Base-by-base conservation (phyloP, 2,888 invertebrate genomes). In the Diabrotica balteata region DNA sequence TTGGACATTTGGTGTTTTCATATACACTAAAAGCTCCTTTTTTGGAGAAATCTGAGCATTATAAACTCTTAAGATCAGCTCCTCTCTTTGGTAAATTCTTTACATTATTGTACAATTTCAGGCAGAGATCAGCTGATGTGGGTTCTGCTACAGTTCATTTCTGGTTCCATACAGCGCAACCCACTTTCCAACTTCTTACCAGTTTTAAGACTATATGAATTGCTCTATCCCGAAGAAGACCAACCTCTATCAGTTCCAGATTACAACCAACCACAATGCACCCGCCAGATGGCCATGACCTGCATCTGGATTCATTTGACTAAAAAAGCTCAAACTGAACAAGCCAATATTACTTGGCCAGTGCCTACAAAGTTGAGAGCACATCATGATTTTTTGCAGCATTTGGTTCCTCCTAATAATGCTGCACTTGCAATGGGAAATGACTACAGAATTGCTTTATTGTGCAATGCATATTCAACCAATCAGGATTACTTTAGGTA, bases 271-370 rank as follows among this genome's bases (percentile, higher is more conserved):
- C 91, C 96, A 0, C 90, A 93, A 67, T 94, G 93, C 78, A 94
- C 94, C 7, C 91, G 94, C 80, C 93, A 93, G 82, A 94, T 97
- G 93, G 96, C 98, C 0, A 93, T 95, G 71, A 94, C 96, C 9
- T 97, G 96, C 79, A 97, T 98, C 81, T 98, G 97, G 97, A 95
- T 97, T 82, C 97, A 97, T 85, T 87, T 98, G 69, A 88, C 96
- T 76, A 96, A 95, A 81, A 98, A 97, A 68, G 97, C 97, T 0
- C 94, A 95, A 81, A 87, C 91, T 0, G 96, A 96, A 80, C 92
- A 92, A 78, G 89, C 91, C 71, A 93, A 91, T 73, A 71, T 76
- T 17, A 78, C 78, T 9, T 82, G 82, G 82, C 76, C 77, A 4
- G 78, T 84, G 6, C 84, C 84, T 10, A 77, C 77, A 7, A 81